Conservation (phyloP, 2,888 invertebrate genomes). For the Trissolcus japonicus region DNA sequence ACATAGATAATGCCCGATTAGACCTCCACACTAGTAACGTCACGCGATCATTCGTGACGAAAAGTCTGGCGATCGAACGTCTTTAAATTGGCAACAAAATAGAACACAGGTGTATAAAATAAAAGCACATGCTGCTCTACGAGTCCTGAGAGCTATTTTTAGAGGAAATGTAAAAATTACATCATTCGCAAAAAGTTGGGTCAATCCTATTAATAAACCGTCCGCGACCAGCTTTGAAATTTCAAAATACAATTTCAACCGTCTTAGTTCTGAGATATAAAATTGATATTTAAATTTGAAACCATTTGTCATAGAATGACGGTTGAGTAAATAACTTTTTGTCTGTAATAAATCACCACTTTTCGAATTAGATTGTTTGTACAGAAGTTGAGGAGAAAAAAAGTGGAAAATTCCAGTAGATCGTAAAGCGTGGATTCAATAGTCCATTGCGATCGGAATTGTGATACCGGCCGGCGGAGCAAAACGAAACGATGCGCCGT, state of each 20-base stretch:
- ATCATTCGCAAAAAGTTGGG: constrained; percentile 44
- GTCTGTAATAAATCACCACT: constrained; percentile 20
- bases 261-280: no score
- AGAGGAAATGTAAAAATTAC: constrained; percentile 40
- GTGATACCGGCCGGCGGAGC: constrained; percentile 36
- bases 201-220: constrained; percentile 39
- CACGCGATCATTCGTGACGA: constrained; percentile 62
- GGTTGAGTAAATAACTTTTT: background rate
- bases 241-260: no score
- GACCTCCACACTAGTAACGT: constrained; percentile 34
- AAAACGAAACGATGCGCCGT: constrained; percentile 31
- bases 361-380: constrained; percentile 41
- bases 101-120: constrained; percentile 47
- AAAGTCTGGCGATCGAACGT: constrained; percentile 58
- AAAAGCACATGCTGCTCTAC: constrained; percentile 26
- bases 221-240: constrained; percentile 12
- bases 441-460: constrained; percentile 35
- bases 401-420: constrained; percentile 29
- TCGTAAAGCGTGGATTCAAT: constrained; percentile 40
- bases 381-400: constrained; percentile 10
- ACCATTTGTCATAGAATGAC: background rate
- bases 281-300: background rate
- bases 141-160: constrained; percentile 29
- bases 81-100: constrained; percentile 55
- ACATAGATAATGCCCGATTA: constrained; percentile 43